Evolutionary conservation across 2,888 invertebrate species (phyloP).

Genomic region (Ophioninae sp.): DNA sequence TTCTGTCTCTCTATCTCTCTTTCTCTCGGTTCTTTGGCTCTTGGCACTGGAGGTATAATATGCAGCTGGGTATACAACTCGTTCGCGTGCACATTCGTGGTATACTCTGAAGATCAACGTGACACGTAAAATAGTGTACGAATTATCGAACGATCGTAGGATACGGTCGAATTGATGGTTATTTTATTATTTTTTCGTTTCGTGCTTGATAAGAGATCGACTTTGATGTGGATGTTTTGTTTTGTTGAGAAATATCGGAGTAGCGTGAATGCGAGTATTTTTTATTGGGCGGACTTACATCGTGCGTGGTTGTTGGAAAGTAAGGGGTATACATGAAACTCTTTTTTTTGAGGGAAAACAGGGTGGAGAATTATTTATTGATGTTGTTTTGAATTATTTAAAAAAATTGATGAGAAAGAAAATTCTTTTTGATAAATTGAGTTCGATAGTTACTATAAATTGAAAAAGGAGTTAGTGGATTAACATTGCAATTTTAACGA

Average conservation of each 20-base stretch:
- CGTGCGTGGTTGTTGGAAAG: too few relatives aligned
- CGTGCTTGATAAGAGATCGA: background rate
- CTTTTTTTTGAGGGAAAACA: too few relatives aligned
- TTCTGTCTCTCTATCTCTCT: conserved; percentile 40
- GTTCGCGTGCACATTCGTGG: conserved; percentile 3
- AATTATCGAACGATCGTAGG: background rate
- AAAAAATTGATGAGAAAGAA: too few relatives aligned
- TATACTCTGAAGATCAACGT: conserved; percentile 1
- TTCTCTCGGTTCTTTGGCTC: conserved; percentile 48
- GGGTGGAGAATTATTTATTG: too few relatives aligned
- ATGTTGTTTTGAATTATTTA: too few relatives aligned
- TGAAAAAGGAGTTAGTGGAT: too few relatives aligned
- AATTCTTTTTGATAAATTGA: too few relatives aligned
- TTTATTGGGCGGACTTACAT: too few relatives aligned
- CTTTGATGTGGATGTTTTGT: background rate
- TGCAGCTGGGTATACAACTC: conserved; percentile 42
- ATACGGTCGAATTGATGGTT: background rate
- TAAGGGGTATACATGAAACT: too few relatives aligned
- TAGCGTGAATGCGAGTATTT: too few relatives aligned
- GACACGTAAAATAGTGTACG: background rate
- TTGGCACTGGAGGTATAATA: conserved; percentile 63
- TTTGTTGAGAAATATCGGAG: background rate
- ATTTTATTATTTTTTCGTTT: background rate
- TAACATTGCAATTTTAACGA: too few relatives aligned
- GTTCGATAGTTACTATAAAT: too few relatives aligned